Conservation (phyloP, 2,797 vertebrate genomes). For the Rhyacichthys aspro region DNA sequence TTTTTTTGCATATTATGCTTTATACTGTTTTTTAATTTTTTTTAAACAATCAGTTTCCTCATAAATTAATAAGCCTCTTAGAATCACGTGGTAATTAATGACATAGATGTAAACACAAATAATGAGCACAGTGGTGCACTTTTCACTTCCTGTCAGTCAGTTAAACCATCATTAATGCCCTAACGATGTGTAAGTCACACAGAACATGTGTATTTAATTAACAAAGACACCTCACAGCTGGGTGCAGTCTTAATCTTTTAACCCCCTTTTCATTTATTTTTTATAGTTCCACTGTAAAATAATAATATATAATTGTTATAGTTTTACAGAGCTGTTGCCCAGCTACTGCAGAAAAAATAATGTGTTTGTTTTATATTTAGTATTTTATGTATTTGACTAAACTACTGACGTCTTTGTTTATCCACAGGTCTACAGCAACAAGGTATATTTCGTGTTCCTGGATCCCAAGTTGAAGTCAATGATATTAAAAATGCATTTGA, state of each 20-base stretch:
- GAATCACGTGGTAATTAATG: slow-evolving; percentile 3
- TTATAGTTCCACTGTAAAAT: neutral
- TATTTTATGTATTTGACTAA: slow-evolving; percentile 12
- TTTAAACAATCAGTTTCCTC: neutral
- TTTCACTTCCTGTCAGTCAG: neutral
- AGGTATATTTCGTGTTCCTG: slow-evolving; percentile 97
- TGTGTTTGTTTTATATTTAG: neutral
- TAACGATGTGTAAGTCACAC: neutral
- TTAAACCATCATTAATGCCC: neutral
- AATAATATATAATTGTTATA: too few relatives aligned
- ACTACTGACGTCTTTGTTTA: slow-evolving; percentile 21
- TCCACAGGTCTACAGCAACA: slow-evolving; percentile 94
- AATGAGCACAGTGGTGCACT: neutral
- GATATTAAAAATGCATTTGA: slow-evolving; percentile 99
- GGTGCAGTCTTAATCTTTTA: slow-evolving; percentile 1
- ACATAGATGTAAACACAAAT: slow-evolving; percentile 1
- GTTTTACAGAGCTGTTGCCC: too few relatives aligned
- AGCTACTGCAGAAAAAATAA: too few relatives aligned
- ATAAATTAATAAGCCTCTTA: neutral
- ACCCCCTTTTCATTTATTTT: slow-evolving; percentile 5
- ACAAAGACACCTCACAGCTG: neutral
- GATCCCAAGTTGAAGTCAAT: slow-evolving; percentile 98
- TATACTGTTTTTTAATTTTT: too few relatives aligned
- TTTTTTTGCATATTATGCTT: too few relatives aligned
- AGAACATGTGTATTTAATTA: neutral